Base-by-base conservation (phyloP, 2,888 invertebrate species). In the Parasteatoda lunata region DNA sequence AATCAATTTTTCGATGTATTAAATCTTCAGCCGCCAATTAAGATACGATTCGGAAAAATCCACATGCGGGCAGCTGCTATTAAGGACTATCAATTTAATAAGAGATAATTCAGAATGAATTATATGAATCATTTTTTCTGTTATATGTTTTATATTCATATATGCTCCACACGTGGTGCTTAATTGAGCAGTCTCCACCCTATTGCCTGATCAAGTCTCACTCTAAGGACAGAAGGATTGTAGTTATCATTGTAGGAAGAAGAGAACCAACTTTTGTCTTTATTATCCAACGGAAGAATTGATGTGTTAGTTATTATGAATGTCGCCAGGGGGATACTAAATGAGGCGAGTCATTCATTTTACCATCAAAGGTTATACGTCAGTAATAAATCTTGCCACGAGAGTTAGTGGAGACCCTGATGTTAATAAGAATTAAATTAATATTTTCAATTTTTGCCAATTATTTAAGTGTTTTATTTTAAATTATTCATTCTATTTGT, bases 91-190 rank as follows among this genome's bases (percentile, higher is more conserved):
- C n/a, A n/a, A 59, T 59, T 59, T 13, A 59, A 30, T 68, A 30
- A 68, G 68, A 68, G 68, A 45, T 68, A 30, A 59, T 11, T 68
- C 9, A 68, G 30, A 68, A 9, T n/a, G 45, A 45, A 75, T 75
- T 59, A 75, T 64, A 75, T 8, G 5, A 59, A 59, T 48, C 13
- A 3, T 9, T 30, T n/a, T 13, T 8, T 75, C 59, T 75, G 54
- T 47, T 47, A 30, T 30, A 30, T 30, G 30, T 30, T 30, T 30
- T 30, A 30, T 30, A 30, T 75, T 54, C 73, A 75, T 75, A 13
- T 75, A 75, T 75, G 73, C 73, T 30, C 9, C 11, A 59, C 73
- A 75, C 73, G 73, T 54, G 54, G 11, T 59, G 5, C n/a, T 4
- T 75, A 75, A 75, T 75, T 45, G 13, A 52, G 9, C 9, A 13